phyloP scores from a whole-genome alignment of 2,797 vertebrate species.

The Sebastes oblongus region DNA sequence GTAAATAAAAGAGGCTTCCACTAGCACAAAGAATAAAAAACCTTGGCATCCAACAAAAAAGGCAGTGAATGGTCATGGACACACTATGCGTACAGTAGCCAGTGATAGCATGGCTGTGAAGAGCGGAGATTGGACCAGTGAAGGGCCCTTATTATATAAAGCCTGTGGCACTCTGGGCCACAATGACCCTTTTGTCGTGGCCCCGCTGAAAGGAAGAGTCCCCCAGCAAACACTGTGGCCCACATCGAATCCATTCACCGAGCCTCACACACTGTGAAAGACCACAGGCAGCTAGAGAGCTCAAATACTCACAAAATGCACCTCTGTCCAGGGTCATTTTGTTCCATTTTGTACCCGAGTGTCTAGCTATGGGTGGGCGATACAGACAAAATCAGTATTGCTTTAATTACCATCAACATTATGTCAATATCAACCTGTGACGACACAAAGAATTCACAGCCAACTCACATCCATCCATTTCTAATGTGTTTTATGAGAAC shows the following conservation, averaged over 20 bases:
- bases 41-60: background rate
- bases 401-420: background rate
- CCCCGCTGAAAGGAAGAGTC: slow-evolving; percentile 75
- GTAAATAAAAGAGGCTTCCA: background rate
- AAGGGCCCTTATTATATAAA: slow-evolving; percentile 78
- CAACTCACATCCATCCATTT: background rate
- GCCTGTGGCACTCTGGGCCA: slow-evolving; percentile 70
- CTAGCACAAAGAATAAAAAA: background rate
- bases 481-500: background rate
- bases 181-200: slow-evolving; percentile 82
- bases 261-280: slow-evolving; percentile 52
- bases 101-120: slow-evolving; percentile 47
- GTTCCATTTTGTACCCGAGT: slow-evolving; percentile 31
- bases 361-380: slow-evolving; percentile 12
- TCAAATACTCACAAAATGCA: slow-evolving; percentile 35
- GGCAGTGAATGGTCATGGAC: slow-evolving; percentile 9
- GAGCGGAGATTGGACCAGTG: slow-evolving; percentile 50
- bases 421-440: background rate
- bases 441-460: background rate
- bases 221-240: slow-evolving; percentile 74
- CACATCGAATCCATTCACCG: slow-evolving; percentile 78
- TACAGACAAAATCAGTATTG: background rate
- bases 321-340: slow-evolving; percentile 35
- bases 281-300: slow-evolving; percentile 56
- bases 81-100: slow-evolving; percentile 36